Conservation (phyloP, 2,113 vertebrate genomes). For the Mesembrinibis cayennensis region DNA sequence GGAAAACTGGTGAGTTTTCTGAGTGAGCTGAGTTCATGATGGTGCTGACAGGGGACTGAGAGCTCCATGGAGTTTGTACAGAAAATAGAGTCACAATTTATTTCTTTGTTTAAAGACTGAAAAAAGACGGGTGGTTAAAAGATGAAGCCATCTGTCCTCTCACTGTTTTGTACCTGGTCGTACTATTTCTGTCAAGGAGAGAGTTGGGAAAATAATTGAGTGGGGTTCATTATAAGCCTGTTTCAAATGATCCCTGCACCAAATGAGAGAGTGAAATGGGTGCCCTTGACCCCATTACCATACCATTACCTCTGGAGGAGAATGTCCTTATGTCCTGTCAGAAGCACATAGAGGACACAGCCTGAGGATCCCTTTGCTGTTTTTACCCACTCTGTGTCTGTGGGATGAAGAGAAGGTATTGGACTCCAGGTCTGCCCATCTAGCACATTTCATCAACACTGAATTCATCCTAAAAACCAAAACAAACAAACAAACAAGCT, state of each 20-base stretch:
- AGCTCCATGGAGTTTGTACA: background rate
- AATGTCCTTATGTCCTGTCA: background rate
- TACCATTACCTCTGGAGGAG: background rate
- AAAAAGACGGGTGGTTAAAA: background rate
- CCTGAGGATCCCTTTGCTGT: background rate
- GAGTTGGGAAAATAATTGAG: background rate
- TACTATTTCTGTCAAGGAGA: background rate
- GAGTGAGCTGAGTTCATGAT: background rate
- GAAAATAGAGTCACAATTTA: background rate
- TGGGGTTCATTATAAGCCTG: background rate
- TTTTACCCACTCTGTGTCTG: background rate
- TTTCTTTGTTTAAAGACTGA: background rate
- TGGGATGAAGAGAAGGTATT: background rate
- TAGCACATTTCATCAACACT: background rate
- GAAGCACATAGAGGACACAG: rapidly evolving
- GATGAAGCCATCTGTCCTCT: background rate
- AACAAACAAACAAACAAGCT: background rate
- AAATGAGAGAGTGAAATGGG: background rate
- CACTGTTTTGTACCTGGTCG: background rate
- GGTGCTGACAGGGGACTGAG: background rate
- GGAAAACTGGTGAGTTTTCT: background rate
- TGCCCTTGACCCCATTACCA: background rate
- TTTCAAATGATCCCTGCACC: background rate
- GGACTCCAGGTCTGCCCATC: background rate
- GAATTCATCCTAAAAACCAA: background rate